Conservation (phyloP, 2,797 vertebrate genomes). For the Acrocephalus scirpaceus region DNA sequence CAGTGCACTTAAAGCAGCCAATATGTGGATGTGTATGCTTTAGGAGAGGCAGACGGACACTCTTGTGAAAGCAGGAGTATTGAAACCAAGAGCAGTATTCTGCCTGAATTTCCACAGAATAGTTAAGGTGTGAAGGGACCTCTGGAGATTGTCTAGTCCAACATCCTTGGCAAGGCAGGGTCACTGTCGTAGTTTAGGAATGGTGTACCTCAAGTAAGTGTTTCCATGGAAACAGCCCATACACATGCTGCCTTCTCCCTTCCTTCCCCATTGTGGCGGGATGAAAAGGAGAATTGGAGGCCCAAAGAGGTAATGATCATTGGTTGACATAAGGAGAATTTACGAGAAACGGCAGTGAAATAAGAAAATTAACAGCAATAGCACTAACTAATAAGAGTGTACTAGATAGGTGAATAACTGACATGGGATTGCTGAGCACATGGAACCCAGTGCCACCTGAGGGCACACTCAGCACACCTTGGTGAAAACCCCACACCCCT, state of each 20-base stretch:
- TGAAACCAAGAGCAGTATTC: not conserved
- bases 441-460: rapidly evolving
- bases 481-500: rapidly evolving
- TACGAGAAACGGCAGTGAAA: not conserved
- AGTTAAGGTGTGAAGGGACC: not conserved
- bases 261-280: not conserved
- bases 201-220: not conserved
- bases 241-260: not conserved
- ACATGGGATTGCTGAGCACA: not conserved
- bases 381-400: not conserved
- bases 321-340: not conserved
- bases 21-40: rapidly evolving
- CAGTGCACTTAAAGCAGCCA: not conserved
- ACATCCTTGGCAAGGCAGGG: not conserved
- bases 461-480: rapidly evolving
- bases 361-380: not conserved
- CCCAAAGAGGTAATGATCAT: not conserved
- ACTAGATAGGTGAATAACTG: rapidly evolving
- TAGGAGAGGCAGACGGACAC: not conserved
- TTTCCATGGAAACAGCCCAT: not conserved
- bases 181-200: not conserved
- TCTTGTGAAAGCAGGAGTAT: not conserved
- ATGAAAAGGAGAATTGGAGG: not conserved
- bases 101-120: not conserved
- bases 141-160: not conserved